Evolutionary conservation across 2,113 vertebrate genomes (phyloP), one percentile per base, ranked within the genome.

Genomic region (Tupaia chinensis): DNA sequence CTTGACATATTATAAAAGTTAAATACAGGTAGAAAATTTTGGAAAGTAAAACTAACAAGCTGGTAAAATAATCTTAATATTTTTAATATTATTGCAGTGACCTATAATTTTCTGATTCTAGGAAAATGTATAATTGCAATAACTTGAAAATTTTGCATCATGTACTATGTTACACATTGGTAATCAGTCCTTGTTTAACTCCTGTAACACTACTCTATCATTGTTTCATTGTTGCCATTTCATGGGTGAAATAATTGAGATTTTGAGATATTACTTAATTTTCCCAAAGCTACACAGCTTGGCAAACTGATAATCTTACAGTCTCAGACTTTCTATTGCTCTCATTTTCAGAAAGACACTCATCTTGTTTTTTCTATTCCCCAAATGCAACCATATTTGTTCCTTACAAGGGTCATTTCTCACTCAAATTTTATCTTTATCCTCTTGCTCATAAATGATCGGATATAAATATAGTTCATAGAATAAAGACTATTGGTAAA

Each of bases 1-100:
- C 23, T 44, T 93, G 66, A 20, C n/a, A 86, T 87, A 72, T 72
- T 72, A 58, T 66, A 9, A 70, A 97, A 84, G 11, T 70, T 84
- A 81, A 92, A 92, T 61, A 1, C 8, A 89, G 17, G 12, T 72
- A 77, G 7, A n/a, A 5, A 32, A 66, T 60, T 81, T 74, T 81
- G 3, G 27, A 90, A 89, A 92, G 23, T 23, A 17, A 69, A 93
- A 72, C 5, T 76, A 79, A 25, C 16, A 34, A 58, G n/a, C 29
- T 74, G 17, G 76, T 66, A 89, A 97, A 69, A 91, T 76, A 23
- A 70, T 70, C 44, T 89, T 25, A 78, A 4, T 61, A 56, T 16
- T 88, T 74, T 29, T 82, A 7, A 74, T 58, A 70, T 87, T 66
- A 69, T 73, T 91, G 76, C 61, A 11, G 11, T 53, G 1, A 4